Conservation (phyloP, 2,797 vertebrate genomes). For the Melopsittacus undulatus region DNA sequence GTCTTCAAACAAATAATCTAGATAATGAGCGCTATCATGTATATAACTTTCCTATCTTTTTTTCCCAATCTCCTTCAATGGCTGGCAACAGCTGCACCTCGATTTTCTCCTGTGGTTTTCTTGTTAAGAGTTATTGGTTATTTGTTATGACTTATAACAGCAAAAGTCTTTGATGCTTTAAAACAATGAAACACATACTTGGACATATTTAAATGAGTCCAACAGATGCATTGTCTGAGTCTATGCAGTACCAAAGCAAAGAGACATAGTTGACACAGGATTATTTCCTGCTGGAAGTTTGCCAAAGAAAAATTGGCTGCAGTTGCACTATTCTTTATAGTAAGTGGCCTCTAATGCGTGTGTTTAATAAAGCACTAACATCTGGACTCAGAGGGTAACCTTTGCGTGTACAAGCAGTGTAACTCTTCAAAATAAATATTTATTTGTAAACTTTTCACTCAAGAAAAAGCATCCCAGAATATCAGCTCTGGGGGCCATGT, state of each 20-base stretch:
- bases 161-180: constrained; percentile 43
- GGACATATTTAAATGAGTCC: constrained; percentile 43
- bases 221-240: constrained; percentile 19
- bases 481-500: neutral
- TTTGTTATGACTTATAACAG: constrained; percentile 47
- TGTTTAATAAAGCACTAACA: constrained; percentile 60
- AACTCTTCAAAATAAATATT: constrained; percentile 30
- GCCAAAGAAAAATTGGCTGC: constrained; percentile 55
- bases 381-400: constrained; percentile 46
- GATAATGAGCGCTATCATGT: neutral
- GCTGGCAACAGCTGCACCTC: neutral
- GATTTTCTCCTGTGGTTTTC: constrained; percentile 28
- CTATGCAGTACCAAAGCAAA: constrained; percentile 26
- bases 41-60: neutral
- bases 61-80: neutral
- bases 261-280: constrained; percentile 26
- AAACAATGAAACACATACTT: constrained; percentile 25
- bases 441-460: neutral
- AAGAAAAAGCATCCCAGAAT: neutral
- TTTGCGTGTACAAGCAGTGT: neutral
- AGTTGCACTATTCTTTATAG: constrained; percentile 16
- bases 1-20: constrained; percentile 31
- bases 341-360: constrained; percentile 33
- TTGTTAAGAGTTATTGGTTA: constrained; percentile 14
- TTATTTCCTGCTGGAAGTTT: constrained; percentile 65